Base-by-base conservation (phyloP, 2,797 vertebrate genomes). In the Oreochromis grahami region DNA sequence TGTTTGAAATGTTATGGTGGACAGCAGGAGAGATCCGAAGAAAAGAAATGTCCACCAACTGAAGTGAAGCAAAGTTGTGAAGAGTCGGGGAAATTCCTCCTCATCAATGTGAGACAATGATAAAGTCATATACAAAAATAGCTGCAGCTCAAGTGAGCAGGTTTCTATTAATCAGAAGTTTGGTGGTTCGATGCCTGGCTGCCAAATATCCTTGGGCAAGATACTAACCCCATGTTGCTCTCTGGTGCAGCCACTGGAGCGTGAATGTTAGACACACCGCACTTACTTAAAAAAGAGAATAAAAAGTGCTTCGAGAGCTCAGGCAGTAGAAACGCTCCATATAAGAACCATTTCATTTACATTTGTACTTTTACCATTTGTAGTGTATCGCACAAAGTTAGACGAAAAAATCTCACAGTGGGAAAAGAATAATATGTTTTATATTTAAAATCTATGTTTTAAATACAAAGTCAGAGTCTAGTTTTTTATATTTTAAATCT, bases 141-240 rank as follows among this genome's bases (percentile, higher is more conserved):
- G 56, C 56, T 34, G 29, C 15, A 60, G 56, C 17, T 60, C 56
- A 60, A 60, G 2, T 60, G 56, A 19, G 29, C 9, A 60, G 17
- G 2, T 60, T 60, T 1, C 15, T 60, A 34, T 60, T 60, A 60
- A 34, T 60, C 2, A 19, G 29, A 34, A 34, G 56, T 9, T 60
- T 60, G 29, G 2, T 60, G 56, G 17, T 60, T 60, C 1, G 6
- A 34, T 60, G 29, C 17, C 56, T 60, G 29, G 56, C 29, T 60
- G 56, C 17, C 32, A 34, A 12, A 34, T 1, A 7, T 60, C 32
- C 17, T 12, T n/a, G 32, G 56, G 17, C 29, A 34, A n/a, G 56
- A 60, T 60, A 60, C 55, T 0, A 56, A 56, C 56, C 56, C 2
- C 0, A 60, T 19, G 32, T 4, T 60, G 34, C 51, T 52, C 51